phyloP scores from a whole-genome alignment of 1,140 invertebrate genomes.

The Heliothis subflexa region DNA sequence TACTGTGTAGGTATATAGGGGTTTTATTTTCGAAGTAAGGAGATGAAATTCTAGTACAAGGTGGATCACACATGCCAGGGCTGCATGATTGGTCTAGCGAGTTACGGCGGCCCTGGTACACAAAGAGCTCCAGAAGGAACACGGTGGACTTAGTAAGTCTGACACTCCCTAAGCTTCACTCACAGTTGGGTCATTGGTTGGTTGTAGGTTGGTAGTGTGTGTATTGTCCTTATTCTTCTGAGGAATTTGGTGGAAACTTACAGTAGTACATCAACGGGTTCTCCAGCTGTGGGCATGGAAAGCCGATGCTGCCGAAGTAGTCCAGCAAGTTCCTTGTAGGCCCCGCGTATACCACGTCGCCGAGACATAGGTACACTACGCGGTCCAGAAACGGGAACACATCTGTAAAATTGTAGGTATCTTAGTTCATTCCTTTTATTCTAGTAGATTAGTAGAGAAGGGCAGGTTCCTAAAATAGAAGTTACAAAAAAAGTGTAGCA shows the following conservation, averaged over 20 bases:
- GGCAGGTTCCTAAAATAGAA: too few species aligned
- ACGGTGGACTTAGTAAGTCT: too few species aligned
- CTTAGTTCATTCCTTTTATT: too few species aligned
- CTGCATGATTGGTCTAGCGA: too few species aligned
- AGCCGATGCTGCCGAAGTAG: constrained; percentile 96
- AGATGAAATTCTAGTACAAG: not conserved
- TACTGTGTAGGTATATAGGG: not conserved
- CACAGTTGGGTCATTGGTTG: too few species aligned
- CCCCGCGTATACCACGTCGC: constrained; percentile 96
- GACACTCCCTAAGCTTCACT: too few species aligned
- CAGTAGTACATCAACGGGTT: constrained; percentile 97
- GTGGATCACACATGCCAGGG: too few species aligned
- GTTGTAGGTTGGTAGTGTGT: too few species aligned
- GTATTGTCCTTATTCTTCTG: not conserved
- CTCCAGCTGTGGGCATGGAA: constrained; percentile 96
- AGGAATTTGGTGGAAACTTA: constrained; percentile 83
- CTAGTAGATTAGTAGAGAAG: too few species aligned
- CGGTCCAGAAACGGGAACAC: constrained; percentile 96
- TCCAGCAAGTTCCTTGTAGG: constrained; percentile 95
- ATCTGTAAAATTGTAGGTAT: constrained; percentile 85
- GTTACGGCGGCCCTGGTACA: too few species aligned
- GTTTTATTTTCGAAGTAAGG: not conserved
- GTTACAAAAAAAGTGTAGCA: too few species aligned
- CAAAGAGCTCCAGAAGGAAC: too few species aligned
- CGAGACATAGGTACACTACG: constrained; percentile 94